Conservation (phyloP, 2,797 vertebrate species). For the Scomberomorus guttatus region DNA sequence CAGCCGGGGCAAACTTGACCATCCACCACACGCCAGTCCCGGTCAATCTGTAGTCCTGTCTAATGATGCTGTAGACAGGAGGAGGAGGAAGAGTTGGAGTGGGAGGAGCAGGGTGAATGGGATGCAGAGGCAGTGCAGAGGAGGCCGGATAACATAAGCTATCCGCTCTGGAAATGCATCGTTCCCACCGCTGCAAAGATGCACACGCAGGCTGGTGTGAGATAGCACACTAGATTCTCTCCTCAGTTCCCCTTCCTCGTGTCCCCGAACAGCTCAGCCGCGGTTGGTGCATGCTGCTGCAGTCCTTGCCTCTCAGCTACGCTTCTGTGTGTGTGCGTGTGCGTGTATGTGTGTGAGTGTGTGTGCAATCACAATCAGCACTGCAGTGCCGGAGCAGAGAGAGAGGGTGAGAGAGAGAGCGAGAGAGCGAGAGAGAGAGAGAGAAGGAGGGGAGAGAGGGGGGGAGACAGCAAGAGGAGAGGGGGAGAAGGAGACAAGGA, state of each 20-base stretch:
- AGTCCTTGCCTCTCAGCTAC: conserved; percentile 81
- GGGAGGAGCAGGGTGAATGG: conserved; percentile 83
- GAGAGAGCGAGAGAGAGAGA: conserved; percentile 34
- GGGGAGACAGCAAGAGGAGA: conserved; percentile 37
- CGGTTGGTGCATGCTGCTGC: conserved; percentile 83
- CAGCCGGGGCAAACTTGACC: conserved; percentile 73
- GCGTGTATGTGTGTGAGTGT: conserved; percentile 41
- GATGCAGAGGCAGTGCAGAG: conserved; percentile 84
- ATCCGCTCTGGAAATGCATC: conserved; percentile 74
- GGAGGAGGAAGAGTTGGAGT: conserved; percentile 82
- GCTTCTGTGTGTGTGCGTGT: conserved; percentile 59
- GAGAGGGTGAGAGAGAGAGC: conserved; percentile 50
- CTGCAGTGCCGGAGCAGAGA: conserved; percentile 85
- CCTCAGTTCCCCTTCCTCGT: conserved; percentile 69
- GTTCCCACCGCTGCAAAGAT: conserved; percentile 72
- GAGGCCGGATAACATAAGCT: conserved; percentile 79
- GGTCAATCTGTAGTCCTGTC: conserved; percentile 80
- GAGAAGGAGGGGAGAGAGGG: conserved; percentile 21
- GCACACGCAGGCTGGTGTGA: conserved; percentile 67
- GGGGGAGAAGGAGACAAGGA: conserved; percentile 40
- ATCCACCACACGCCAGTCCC: conserved; percentile 72
- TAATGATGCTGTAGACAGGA: conserved; percentile 82
- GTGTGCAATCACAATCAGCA: conserved; percentile 86
- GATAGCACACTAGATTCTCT: conserved; percentile 67
- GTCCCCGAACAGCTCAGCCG: conserved; percentile 74